Percentiles rank a stretch among this genome's conserved stretches.
These are phyloP conservation scores for Zoroaster sp. DNA, from an alignment of 53 echinoderm and acorn worm genomes.

Conservation along the genomic window DNA sequence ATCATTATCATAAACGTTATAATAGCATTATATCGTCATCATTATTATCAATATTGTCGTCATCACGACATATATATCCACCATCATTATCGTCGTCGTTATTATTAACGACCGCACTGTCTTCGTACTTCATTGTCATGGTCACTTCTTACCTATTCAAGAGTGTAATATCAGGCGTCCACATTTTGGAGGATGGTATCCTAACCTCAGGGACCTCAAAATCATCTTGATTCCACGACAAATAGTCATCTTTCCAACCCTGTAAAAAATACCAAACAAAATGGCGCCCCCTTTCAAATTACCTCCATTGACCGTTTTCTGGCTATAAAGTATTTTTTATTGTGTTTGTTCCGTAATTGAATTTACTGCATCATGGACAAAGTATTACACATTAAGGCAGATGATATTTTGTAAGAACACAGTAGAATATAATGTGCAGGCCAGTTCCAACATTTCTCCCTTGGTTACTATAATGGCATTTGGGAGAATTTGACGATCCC, in stretches of 20 bases:
- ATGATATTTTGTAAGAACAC: no score
- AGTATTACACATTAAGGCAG: no score
- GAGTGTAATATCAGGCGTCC: constrained; percentile 72
- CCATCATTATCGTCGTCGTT: background rate
- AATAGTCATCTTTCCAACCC: constrained; percentile 63
- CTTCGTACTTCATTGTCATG: background rate
- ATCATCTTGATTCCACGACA: constrained; percentile 46
- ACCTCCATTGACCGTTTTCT: background rate
- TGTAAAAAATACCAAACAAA: background rate
- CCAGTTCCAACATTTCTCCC: no score
- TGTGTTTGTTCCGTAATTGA: background rate
- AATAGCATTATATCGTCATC: background rate
- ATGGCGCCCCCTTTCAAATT: background rate
- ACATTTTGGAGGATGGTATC: constrained; percentile 63
- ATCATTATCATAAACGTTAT: background rate
- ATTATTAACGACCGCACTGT: background rate
- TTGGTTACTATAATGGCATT: no score
- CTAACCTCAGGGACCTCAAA: constrained; percentile 48
- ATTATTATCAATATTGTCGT: background rate
- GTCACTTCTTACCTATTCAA: constrained; percentile 63
- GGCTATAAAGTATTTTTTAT: background rate
- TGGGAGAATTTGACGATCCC: no score
- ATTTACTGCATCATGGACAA: no score
- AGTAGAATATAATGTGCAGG: no score
- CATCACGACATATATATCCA: background rate